These are phyloP conservation scores for Turritopsis rubra DNA, from an alignment of 30 jellyfish, hydroid and myxozoan genomes.

Conservation along the genomic window DNA sequence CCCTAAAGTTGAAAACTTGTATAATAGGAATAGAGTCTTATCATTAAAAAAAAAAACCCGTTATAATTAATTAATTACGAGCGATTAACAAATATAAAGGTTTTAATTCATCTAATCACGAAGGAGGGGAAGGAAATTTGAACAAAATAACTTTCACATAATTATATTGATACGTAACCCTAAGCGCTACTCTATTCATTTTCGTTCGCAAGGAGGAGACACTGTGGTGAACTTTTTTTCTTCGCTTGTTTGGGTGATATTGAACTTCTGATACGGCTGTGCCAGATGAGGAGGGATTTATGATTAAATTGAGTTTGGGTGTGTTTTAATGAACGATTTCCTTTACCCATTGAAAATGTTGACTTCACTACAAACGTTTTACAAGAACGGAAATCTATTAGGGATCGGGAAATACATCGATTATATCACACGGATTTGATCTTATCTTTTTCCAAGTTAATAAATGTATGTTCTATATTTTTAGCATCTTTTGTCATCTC, in stretches of 20 bases:
- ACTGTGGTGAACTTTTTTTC: background rate
- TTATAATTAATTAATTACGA: background rate
- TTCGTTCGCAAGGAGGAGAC: background rate
- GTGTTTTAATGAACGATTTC: background rate
- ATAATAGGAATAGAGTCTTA: too few species aligned
- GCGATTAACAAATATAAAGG: background rate
- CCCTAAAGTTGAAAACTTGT: too few species aligned
- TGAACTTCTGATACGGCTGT: background rate
- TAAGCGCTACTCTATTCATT: too few species aligned
- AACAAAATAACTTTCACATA: too few species aligned
- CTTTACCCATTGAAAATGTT: too few species aligned
- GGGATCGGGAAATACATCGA: background rate
- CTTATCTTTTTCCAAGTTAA: too few species aligned
- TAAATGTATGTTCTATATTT: too few species aligned
- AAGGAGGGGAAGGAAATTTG: background rate
- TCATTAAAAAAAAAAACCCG: background rate
- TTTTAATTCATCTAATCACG: background rate
- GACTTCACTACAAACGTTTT: background rate
- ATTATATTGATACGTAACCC: too few species aligned
- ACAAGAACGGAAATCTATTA: background rate
- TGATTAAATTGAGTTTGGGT: background rate
- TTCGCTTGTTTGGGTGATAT: background rate
- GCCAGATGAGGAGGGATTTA: background rate
- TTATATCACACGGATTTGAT: too few species aligned
- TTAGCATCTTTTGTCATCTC: too few species aligned